These are phyloP conservation scores for Triplophysa siluroides DNA, from an alignment of 2,113 vertebrate genomes.

Conservation along the genomic window DNA sequence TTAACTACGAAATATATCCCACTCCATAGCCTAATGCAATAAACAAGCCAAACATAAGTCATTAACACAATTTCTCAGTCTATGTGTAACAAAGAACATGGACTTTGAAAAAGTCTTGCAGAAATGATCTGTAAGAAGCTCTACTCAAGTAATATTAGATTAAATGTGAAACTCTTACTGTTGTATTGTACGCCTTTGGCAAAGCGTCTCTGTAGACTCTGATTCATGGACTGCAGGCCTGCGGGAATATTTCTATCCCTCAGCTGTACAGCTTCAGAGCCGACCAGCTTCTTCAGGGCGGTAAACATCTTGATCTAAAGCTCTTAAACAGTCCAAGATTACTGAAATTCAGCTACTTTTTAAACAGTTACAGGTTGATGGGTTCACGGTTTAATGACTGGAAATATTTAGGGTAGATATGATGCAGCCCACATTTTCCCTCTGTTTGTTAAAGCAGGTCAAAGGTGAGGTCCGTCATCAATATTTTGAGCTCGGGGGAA, in stretches of 20 bases:
- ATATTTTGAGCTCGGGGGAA: not conserved
- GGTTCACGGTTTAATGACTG: not conserved
- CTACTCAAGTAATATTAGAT: not conserved
- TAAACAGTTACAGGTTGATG: not conserved
- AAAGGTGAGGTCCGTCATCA: not conserved
- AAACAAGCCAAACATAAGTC: conserved; percentile 5
- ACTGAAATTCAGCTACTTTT: not conserved
- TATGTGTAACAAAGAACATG: not conserved
- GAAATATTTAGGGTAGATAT: not conserved
- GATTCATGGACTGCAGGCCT: conserved; percentile 88
- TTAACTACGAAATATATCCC: too few species aligned
- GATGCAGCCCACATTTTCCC: not conserved
- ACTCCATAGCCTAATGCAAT: not conserved
- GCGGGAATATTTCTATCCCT: conserved; percentile 84
- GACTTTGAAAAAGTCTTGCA: not conserved
- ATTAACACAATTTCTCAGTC: not conserved
- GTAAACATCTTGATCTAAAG: conserved; percentile 78
- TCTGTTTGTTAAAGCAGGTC: not conserved
- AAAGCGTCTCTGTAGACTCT: conserved; percentile 84
- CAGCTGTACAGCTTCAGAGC: conserved; percentile 76
- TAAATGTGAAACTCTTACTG: conserved; percentile 73
- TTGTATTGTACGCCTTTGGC: conserved; percentile 89
- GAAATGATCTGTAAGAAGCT: not conserved
- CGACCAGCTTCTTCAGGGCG: conserved; percentile 86
- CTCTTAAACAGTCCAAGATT: not conserved